Evolutionary conservation across 2,113 vertebrate genomes (phyloP), one percentile per base, ranked within the genome.

Genomic region (Syngnathoides biaculeatus): DNA sequence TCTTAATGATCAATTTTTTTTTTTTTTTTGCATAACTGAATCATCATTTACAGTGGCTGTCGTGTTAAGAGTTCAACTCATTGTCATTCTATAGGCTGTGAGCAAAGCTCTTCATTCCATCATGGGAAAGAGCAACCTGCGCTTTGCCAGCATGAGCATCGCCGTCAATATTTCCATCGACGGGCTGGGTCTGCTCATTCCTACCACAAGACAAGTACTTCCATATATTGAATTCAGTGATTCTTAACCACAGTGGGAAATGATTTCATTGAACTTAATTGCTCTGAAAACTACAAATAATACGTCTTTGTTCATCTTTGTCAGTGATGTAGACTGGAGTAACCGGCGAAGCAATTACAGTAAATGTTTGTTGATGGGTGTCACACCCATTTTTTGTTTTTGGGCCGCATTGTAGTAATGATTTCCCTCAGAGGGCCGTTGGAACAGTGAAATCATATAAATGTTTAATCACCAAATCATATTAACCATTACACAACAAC

Each of bases 41-140:
- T 5, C 30, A 35, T 35, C 30, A 35, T 35, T 35, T 35, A 6
- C 30, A 35, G 30, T 35, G 6, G 52, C 22, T 55, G 52, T 14
- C 5, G 52, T 52, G 42, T 27, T n/a, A 48, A 48, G 43, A 13
- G 58, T 55, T 48, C 56, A 3, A 1, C 39, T 24, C 6, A 17
- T 17, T 67, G 24, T 1, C 48, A 22, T 11, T n/a, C 43, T 62
- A 8, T 58, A 99, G 97, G 84, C 87, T 6, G 79, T 90, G 45
- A 98, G 95, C 91, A 98, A 96, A 89, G 90, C 94, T 4, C 91
- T 98, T 7, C 93, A 94, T 65, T 92, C 94, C 20, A 85, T 98
- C 56, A 94, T 99, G 90, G 97, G 97, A 64, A 97, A 95, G 73
- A 98, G 94, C 84, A 98, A 98, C 89, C 90, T 99, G 62, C 93